phyloP scores from a whole-genome alignment of 2,113 vertebrate genomes.

The Thryonomys swinderianus region DNA sequence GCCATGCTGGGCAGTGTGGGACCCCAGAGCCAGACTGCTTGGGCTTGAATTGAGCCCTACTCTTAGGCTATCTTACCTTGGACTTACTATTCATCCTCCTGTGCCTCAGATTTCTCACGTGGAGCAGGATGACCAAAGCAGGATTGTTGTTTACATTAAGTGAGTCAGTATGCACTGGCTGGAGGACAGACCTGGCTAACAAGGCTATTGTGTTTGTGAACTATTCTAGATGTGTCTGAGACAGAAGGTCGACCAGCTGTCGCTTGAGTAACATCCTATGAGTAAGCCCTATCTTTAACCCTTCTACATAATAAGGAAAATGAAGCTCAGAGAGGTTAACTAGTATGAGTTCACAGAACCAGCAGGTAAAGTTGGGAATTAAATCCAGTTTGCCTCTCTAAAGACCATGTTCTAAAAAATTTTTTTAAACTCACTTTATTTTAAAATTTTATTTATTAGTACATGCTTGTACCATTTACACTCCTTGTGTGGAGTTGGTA shows the following conservation, averaged over 20 bases:
- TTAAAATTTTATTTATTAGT: background rate
- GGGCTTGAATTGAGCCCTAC: background rate
- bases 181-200: background rate
- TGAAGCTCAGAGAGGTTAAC: background rate
- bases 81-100: background rate
- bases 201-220: background rate
- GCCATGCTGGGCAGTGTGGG: background rate
- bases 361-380: background rate
- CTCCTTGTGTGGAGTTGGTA: background rate
- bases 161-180: background rate
- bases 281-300: background rate
- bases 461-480: background rate
- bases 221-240: background rate
- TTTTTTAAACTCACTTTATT: background rate
- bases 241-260: background rate
- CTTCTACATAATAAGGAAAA: background rate
- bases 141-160: background rate
- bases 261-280: background rate
- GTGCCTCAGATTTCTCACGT: background rate
- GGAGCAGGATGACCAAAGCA: background rate
- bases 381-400: background rate
- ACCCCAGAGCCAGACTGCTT: background rate
- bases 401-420: background rate
- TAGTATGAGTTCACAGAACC: background rate
- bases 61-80: background rate